A percentile compares a stretch with the other conserved stretches of the same genome.
phyloP scores from a whole-genome alignment of 2,797 vertebrate species.

The Onychomys torridus region DNA sequence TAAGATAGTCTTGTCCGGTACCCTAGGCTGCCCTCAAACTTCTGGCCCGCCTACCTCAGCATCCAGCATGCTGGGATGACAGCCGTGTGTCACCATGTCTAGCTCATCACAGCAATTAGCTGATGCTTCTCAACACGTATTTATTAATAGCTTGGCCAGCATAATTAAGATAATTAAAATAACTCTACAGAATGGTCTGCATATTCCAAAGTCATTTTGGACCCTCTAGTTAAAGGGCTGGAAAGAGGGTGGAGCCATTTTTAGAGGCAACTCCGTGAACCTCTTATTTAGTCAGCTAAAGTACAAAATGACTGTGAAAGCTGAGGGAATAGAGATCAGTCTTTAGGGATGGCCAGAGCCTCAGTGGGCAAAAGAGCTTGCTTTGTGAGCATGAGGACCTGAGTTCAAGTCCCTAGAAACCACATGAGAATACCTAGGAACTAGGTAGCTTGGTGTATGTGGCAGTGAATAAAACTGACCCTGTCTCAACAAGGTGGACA shows the following conservation, averaged over 20 bases:
- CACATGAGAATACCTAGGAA: neutral
- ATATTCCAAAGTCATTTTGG: constrained; percentile 46
- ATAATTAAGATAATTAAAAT: constrained; percentile 61
- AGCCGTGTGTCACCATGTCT: neutral
- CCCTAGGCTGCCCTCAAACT: neutral
- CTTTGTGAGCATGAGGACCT: neutral
- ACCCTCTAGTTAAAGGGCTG: constrained; percentile 33
- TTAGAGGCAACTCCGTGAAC: constrained; percentile 18
- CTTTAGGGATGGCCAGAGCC: neutral
- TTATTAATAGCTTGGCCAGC: constrained; percentile 65
- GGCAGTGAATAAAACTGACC: neutral
- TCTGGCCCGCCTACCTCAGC: neutral
- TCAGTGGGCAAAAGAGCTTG: neutral
- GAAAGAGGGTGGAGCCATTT: constrained; percentile 29
- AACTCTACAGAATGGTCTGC: constrained; percentile 22
- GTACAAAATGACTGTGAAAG: constrained; percentile 33
- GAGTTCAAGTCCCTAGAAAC: neutral
- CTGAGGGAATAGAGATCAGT: neutral
- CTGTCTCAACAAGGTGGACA: neutral
- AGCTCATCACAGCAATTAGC: neutral
- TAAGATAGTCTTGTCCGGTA: neutral
- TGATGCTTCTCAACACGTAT: constrained; percentile 50
- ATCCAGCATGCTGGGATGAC: neutral
- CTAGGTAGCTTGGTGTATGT: neutral
- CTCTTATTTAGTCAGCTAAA: constrained; percentile 53